These are phyloP conservation scores for Eulemur albifrons DNA, from an alignment of 2,797 vertebrate genomes.

Conservation along the genomic window DNA sequence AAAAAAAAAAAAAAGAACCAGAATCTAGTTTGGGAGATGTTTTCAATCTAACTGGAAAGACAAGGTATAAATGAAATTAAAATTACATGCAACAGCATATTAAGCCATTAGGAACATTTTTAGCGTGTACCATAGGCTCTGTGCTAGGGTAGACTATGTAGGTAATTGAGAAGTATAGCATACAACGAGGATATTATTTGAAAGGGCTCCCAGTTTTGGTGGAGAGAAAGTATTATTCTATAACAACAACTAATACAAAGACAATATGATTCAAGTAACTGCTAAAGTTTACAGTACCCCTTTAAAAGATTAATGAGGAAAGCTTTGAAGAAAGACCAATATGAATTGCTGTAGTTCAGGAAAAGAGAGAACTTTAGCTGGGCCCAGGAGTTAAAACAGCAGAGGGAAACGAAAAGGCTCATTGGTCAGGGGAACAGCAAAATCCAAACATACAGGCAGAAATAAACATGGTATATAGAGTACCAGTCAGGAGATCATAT, in stretches of 20 bases:
- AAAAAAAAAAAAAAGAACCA: background rate
- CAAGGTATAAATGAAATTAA: slow-evolving; percentile 2
- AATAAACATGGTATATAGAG: background rate
- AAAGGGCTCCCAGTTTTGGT: background rate
- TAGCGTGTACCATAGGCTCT: background rate
- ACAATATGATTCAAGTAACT: background rate
- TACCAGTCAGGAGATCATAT: background rate
- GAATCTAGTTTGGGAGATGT: background rate
- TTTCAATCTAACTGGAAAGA: slow-evolving; percentile 12
- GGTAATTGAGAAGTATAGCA: background rate
- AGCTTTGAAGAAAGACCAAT: background rate
- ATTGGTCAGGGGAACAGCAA: background rate
- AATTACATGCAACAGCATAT: background rate
- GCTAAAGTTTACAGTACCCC: background rate
- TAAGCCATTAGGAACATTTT: background rate
- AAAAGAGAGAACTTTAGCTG: background rate
- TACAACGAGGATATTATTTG: background rate
- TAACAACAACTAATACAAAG: slow-evolving; percentile 2
- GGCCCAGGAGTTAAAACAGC: background rate
- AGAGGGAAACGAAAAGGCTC: background rate
- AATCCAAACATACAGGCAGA: background rate
- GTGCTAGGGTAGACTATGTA: background rate
- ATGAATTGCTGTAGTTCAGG: background rate
- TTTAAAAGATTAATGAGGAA: background rate
- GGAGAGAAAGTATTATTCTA: background rate